phyloP scores from a whole-genome alignment of 2,888 invertebrate species.

The Lumbricus terrestris region DNA sequence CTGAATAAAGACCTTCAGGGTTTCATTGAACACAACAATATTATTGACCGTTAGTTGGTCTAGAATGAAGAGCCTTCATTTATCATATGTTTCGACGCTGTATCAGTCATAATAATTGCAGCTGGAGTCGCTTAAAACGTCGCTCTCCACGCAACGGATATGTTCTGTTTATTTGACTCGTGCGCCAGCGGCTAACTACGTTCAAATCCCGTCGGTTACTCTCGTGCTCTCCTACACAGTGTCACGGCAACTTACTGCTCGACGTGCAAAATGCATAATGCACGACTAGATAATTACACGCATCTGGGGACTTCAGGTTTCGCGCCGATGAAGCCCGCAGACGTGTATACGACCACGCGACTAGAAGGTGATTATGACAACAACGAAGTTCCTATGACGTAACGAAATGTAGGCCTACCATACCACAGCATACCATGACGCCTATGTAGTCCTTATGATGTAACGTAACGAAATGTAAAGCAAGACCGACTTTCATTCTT shows the following conservation, averaged over 20 bases:
- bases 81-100: neutral
- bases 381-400: neutral
- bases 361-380: neutral
- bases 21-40: neutral
- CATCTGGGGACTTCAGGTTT: neutral
- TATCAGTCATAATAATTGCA: neutral
- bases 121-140: neutral
- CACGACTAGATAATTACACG: neutral
- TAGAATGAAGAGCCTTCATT: neutral
- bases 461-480: neutral
- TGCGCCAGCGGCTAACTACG: neutral
- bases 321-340: neutral
- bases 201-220: neutral
- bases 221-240: neutral
- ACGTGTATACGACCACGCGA: neutral
- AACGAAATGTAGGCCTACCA: neutral
- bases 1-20: neutral
- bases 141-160: neutral
- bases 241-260: neutral
- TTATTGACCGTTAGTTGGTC: too few relatives aligned
- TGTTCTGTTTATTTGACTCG: neutral
- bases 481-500: too few relatives aligned
- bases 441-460: neutral
- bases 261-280: neutral
- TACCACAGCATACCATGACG: neutral